Evolutionary conservation across 1,140 invertebrate species (phyloP).

Genomic region (Hylaeus anthracinus): DNA sequence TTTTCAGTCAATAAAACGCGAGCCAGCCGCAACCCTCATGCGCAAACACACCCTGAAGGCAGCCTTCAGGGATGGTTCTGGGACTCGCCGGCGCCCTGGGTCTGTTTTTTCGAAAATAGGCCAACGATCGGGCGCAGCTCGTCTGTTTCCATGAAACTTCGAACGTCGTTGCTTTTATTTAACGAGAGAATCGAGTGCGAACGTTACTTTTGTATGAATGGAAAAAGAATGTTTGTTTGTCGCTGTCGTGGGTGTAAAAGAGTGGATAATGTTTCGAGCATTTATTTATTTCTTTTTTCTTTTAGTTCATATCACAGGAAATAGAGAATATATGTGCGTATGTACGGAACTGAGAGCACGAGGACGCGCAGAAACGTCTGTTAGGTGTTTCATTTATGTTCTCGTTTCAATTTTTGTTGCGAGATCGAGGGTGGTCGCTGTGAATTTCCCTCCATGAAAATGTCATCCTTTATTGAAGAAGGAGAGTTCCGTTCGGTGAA

Average conservation of each 20-base stretch:
- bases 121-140: neutral
- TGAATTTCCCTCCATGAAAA: slow-evolving; percentile 24
- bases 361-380: slow-evolving; percentile 51
- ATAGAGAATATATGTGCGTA: neutral
- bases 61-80: slow-evolving; percentile 22
- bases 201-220: no score
- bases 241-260: neutral
- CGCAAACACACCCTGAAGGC: slow-evolving; percentile 66
- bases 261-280: neutral
- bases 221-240: no score
- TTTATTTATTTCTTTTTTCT: neutral
- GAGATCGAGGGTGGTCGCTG: slow-evolving; percentile 24
- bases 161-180: neutral
- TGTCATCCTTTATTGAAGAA: neutral
- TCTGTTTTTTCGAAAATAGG: no score
- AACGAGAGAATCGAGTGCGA: no score
- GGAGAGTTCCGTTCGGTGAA: neutral
- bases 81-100: no score
- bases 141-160: neutral
- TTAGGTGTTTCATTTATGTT: slow-evolving; percentile 57
- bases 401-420: slow-evolving; percentile 45
- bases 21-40: slow-evolving; percentile 65
- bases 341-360: slow-evolving; percentile 49
- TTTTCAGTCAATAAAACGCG: slow-evolving; percentile 73
- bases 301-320: neutral